These are phyloP conservation scores for Aegithalos caudatus DNA, from an alignment of 2,113 vertebrate genomes.

Conservation along the genomic window DNA sequence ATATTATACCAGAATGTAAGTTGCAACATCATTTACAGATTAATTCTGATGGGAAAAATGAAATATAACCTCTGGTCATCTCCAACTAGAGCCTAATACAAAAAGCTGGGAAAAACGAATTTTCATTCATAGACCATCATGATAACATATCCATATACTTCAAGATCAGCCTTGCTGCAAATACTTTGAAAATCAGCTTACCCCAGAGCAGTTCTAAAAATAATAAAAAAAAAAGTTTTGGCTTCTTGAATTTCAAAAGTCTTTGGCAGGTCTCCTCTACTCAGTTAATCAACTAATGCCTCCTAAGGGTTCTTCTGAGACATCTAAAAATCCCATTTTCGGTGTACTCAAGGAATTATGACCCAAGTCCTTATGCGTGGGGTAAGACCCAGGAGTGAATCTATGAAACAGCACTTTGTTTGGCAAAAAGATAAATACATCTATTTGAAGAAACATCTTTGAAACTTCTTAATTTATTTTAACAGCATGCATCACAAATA, in stretches of 20 bases:
- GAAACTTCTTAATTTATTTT: conserved; percentile 51
- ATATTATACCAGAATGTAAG: background rate
- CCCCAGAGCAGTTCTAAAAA: background rate
- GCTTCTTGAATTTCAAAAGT: conserved; percentile 46
- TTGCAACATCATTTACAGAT: background rate
- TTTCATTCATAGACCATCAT: background rate
- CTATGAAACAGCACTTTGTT: conserved; percentile 16
- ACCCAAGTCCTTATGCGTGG: background rate
- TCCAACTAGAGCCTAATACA: background rate
- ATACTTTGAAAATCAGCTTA: background rate
- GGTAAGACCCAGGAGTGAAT: background rate
- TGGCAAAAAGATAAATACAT: background rate
- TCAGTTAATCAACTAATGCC: conserved; percentile 56
- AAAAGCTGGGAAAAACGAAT: conserved; percentile 22
- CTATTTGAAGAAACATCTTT: conserved; percentile 21
- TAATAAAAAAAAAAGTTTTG: background rate
- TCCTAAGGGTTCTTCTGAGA: conserved; percentile 53
- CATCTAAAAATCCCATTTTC: background rate
- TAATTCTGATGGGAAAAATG: background rate
- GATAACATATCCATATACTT: background rate
- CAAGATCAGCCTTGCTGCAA: background rate
- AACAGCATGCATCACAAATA: conserved; percentile 51
- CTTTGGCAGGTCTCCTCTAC: conserved; percentile 31
- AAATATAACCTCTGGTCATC: background rate
- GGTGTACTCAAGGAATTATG: background rate